Conservation (phyloP, 2,113 vertebrate genomes). For the Boulengeromyrus knoepffleri region DNA sequence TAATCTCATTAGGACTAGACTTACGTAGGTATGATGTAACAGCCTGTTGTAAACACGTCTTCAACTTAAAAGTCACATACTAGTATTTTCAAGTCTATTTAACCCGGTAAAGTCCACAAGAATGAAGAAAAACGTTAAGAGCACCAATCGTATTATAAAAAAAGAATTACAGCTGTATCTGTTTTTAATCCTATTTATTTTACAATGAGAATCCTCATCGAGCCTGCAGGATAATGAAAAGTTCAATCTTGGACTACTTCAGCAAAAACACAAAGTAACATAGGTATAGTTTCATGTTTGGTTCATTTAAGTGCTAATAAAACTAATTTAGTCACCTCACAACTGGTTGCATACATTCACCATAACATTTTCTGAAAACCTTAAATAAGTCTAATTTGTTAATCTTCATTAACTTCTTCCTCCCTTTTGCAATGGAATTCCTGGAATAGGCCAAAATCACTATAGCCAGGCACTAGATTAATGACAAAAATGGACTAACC, state of each 20-base stretch:
- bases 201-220: neutral
- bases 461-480: neutral
- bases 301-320: neutral
- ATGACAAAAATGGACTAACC: neutral
- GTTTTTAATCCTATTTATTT: neutral
- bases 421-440: neutral
- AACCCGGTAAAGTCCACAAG: neutral
- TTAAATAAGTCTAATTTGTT: neutral
- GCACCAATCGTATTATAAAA: neutral
- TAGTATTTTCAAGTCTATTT: neutral
- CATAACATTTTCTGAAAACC: neutral
- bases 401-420: neutral
- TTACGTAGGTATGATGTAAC: neutral
- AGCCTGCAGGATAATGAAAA: neutral
- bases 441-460: neutral
- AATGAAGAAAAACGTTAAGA: neutral
- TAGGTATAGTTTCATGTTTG: neutral
- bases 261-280: neutral
- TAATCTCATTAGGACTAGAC: neutral
- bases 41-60: neutral
- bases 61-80: neutral
- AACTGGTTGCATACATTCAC: neutral
- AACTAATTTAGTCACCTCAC: neutral
- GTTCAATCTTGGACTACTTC: neutral
- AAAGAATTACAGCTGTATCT: neutral